Evolutionary conservation across 2,888 invertebrate genomes (phyloP).

Genomic region (Helleia helle): DNA sequence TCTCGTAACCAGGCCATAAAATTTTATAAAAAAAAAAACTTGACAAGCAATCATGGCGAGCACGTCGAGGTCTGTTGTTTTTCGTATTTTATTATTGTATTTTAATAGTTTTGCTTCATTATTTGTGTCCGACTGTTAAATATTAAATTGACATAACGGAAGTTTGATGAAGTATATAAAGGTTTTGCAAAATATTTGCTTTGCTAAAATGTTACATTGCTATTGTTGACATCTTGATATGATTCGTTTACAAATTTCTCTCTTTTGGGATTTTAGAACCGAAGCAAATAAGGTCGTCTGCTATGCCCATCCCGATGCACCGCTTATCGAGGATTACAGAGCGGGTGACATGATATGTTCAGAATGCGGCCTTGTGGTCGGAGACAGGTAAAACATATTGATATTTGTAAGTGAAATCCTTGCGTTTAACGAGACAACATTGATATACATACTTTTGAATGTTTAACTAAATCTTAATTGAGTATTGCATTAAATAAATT

Average conservation of each 20-base stretch:
- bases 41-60: slow-evolving; percentile 74
- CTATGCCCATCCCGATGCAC: slow-evolving; percentile 95
- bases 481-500: no score
- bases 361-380: slow-evolving; percentile 99
- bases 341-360: slow-evolving; percentile 99
- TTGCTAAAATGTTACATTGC: not conserved
- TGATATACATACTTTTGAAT: no score
- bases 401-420: no score
- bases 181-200: not conserved
- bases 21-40: no score
- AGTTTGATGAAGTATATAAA: slow-evolving; percentile 26
- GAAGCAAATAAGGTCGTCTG: slow-evolving; percentile 89
- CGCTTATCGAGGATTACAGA: slow-evolving; percentile 97
- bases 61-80: slow-evolving; percentile 76
- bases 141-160: slow-evolving; percentile 36
- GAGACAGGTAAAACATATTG: slow-evolving; percentile 94
- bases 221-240: slow-evolving; percentile 12
- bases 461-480: no score
- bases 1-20: no score
- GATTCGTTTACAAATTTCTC: slow-evolving; percentile 16
- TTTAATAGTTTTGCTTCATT: slow-evolving; percentile 29
- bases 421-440: no score
- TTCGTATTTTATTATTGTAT: slow-evolving; percentile 22
- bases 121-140: slow-evolving; percentile 18
- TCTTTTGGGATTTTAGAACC: slow-evolving; percentile 71